Evolutionary conservation across 2,797 vertebrate species (phyloP).

Genomic region (Hoplostethus mediterraneus): DNA sequence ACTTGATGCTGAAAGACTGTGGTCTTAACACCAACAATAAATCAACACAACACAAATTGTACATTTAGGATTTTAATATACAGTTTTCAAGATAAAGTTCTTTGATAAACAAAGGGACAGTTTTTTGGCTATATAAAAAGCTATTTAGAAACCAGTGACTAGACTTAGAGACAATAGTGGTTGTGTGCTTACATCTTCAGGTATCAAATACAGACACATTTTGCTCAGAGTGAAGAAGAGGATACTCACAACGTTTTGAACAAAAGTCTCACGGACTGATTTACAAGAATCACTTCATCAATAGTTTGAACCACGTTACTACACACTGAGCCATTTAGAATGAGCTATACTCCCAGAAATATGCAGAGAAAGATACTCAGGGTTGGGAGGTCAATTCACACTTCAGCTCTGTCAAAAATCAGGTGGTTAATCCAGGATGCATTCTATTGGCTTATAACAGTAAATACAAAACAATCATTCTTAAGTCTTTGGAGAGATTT

Average conservation of each 20-base stretch:
- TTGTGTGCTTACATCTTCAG: conserved; percentile 78
- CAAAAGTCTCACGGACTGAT: conserved; percentile 79
- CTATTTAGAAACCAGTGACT: conserved; percentile 85
- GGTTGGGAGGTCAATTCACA: conserved; percentile 60
- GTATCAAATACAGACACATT: conserved; percentile 82
- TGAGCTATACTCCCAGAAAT: conserved; percentile 77
- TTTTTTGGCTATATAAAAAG: conserved; percentile 85
- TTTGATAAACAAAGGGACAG: conserved; percentile 85
- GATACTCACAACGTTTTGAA: conserved; percentile 79
- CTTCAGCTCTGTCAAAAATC: conserved; percentile 23
- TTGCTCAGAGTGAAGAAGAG: conserved; percentile 72
- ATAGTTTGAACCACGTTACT: conserved; percentile 81
- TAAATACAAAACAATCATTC: not conserved
- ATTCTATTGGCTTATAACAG: not conserved
- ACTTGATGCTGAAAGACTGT: not conserved
- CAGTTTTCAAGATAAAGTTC: conserved; percentile 80
- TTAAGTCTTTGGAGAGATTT: not conserved
- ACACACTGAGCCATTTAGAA: conserved; percentile 83
- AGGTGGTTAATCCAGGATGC: conserved; percentile 5
- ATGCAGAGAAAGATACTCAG: conserved; percentile 67
- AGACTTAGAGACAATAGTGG: conserved; percentile 79
- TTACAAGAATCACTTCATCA: conserved; percentile 84
- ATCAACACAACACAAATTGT: conserved; percentile 38
- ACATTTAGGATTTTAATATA: conserved; percentile 82
- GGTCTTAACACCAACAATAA: conserved; percentile 20